phyloP scores from a whole-genome alignment of 2,797 vertebrate species.

The Aeoliscus strigatus region DNA sequence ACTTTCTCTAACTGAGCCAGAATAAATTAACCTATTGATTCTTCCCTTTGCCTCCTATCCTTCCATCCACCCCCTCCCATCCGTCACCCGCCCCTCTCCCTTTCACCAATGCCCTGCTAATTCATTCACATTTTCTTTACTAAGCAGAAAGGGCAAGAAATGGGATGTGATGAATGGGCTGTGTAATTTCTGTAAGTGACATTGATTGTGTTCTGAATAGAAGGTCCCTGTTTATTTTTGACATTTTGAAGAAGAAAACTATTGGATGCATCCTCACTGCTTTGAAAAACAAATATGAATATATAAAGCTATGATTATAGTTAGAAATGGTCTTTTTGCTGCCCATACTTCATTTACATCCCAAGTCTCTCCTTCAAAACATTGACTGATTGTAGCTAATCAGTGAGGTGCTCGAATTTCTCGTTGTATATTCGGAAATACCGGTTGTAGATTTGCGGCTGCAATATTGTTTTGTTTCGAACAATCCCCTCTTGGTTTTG shows the following conservation, averaged over 20 bases:
- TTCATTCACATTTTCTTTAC: slow-evolving; percentile 46
- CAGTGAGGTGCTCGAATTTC: no score
- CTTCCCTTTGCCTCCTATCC: slow-evolving; percentile 48
- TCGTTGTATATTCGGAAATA: no score
- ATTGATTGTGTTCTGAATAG: slow-evolving; percentile 25
- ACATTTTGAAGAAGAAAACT: slow-evolving; percentile 3
- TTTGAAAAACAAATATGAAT: neutral
- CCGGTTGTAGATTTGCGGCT: no score
- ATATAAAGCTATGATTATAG: neutral
- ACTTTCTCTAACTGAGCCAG: slow-evolving; percentile 24
- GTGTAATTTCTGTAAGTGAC: slow-evolving; percentile 40
- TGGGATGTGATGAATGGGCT: slow-evolving; percentile 54
- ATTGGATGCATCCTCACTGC: neutral
- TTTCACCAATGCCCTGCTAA: slow-evolving; percentile 59
- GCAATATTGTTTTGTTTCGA: no score
- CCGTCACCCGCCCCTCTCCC: slow-evolving; percentile 29
- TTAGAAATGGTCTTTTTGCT: no score
- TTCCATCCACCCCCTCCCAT: slow-evolving; percentile 21
- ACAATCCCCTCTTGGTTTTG: no score
- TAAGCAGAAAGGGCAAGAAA: slow-evolving; percentile 47
- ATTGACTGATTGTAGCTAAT: no score
- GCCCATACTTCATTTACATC: no score
- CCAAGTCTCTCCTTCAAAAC: no score
- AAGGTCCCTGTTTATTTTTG: slow-evolving; percentile 5
- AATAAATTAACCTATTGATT: slow-evolving; percentile 71